Conservation (phyloP, 2,888 invertebrate genomes). For the Diloba caeruleocephala region DNA sequence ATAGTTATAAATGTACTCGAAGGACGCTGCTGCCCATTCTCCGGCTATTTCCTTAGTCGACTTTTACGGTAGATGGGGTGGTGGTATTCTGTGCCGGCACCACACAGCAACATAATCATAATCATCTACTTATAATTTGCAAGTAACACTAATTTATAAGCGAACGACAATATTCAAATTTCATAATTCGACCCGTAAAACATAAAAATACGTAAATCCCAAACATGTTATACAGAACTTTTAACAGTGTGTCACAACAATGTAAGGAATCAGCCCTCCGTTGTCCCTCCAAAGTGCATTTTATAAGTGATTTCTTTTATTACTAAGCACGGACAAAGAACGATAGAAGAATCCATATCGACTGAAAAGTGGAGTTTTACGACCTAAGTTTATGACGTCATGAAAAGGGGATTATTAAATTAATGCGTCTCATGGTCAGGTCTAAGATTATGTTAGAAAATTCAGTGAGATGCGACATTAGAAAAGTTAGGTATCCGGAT, state of each 20-base stretch:
- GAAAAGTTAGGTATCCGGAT: too few species aligned
- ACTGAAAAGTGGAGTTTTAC: conserved; percentile 83
- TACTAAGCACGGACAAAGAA: conserved; percentile 79
- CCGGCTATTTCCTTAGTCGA: too few species aligned
- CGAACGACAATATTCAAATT: too few species aligned
- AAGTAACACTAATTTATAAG: too few species aligned
- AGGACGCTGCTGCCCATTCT: too few species aligned
- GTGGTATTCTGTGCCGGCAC: too few species aligned
- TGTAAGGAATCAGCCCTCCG: conserved; percentile 66
- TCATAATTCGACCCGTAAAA: not conserved
- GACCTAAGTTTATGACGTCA: conserved; percentile 76
- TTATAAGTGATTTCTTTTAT: conserved; percentile 88
- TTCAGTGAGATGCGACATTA: conserved; percentile 16
- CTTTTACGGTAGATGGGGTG: too few species aligned
- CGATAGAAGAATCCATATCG: conserved; percentile 73
- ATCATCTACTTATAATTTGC: too few species aligned
- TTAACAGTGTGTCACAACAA: conserved; percentile 63
- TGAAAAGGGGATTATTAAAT: conserved; percentile 80
- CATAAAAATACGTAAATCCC: not conserved
- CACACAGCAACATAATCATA: too few species aligned
- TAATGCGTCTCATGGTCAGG: conserved; percentile 66
- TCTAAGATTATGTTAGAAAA: conserved; percentile 12
- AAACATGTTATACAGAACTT: conserved; percentile 6
- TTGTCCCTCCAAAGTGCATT: conserved; percentile 73
- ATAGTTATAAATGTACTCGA: too few species aligned